These are phyloP conservation scores for Amphiura filiformis DNA, from an alignment of 35 echinoderm and acorn worm species.

Conservation along the genomic window DNA sequence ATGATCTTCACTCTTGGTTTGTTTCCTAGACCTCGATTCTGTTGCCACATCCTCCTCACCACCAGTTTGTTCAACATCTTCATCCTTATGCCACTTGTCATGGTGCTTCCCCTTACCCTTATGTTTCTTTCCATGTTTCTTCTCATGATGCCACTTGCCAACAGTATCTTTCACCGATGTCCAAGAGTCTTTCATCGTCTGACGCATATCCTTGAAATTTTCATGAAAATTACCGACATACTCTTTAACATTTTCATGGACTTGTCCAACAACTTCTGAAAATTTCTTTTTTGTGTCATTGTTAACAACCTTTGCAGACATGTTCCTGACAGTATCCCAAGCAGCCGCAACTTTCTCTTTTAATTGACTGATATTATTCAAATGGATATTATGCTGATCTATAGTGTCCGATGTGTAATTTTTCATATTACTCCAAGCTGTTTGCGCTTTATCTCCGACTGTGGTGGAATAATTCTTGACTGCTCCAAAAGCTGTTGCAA, in stretches of 20 bases:
- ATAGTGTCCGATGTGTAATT: constrained; percentile 29
- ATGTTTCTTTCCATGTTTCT: not conserved
- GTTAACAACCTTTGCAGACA: constrained; percentile 5
- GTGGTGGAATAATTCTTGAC: not conserved
- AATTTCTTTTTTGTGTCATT: constrained; percentile 1
- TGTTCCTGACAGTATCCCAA: constrained; percentile 29
- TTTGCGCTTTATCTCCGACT: constrained; percentile 9
- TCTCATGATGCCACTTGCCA: not conserved
- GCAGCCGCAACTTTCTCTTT: constrained; percentile 31
- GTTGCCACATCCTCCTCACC: not conserved
- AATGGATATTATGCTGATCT: constrained; percentile 12
- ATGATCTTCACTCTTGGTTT: not conserved
- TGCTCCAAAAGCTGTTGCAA: not conserved
- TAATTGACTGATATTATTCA: constrained; percentile 1
- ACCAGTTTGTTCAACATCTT: not conserved
- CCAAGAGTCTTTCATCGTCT: not conserved
- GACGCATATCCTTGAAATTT: not conserved
- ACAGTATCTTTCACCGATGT: not conserved
- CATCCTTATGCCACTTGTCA: not conserved
- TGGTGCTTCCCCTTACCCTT: not conserved
- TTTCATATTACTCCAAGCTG: not conserved
- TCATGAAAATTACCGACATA: not conserved
- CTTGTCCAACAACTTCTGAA: not conserved
- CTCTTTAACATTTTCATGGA: not conserved
- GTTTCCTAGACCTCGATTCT: not conserved